Percentiles rank a stretch among this genome's conserved stretches.
phyloP scores from a whole-genome alignment of 2,888 invertebrate genomes.

The Zootermopsis nevadensis region DNA sequence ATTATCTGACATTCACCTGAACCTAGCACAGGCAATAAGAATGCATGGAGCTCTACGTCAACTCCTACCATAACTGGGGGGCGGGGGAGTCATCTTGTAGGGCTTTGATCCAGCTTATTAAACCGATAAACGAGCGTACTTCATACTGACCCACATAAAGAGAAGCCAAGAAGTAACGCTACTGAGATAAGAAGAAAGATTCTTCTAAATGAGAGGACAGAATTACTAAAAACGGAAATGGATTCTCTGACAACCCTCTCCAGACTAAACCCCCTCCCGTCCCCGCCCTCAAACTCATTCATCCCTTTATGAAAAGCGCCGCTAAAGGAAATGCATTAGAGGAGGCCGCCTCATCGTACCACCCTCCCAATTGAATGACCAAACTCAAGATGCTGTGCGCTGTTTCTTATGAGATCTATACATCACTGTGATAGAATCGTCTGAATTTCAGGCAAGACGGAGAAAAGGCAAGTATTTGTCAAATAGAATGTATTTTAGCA shows the following conservation, averaged over 20 bases:
- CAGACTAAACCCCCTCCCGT: not conserved
- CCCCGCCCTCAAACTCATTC: not conserved
- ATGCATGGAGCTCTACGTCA: too few species aligned
- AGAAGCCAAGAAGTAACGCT: not conserved
- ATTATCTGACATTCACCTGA: too few species aligned
- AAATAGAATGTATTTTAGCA: constrained; percentile 14
- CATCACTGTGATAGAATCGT: not conserved
- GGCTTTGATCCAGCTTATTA: constrained; percentile 2
- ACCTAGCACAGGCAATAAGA: too few species aligned
- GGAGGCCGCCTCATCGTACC: not conserved
- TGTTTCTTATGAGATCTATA: too few species aligned
- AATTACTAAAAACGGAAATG: not conserved
- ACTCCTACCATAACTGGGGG: constrained; percentile 15
- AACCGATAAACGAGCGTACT: constrained; percentile 6
- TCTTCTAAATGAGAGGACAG: not conserved
- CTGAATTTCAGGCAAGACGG: not conserved
- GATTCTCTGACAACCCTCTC: constrained; percentile 12
- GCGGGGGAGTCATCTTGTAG: not conserved
- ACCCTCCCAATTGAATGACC: too few species aligned
- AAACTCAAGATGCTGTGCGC: too few species aligned
- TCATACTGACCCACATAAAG: constrained; percentile 10
- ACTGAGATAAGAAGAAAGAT: not conserved
- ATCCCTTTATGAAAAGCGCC: not conserved
- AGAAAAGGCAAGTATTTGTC: constrained; percentile 18
- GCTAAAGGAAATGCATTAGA: constrained; percentile 32